Evolutionary conservation across 1,140 invertebrate species (phyloP).

Genomic region (Agrypnia vestita): DNA sequence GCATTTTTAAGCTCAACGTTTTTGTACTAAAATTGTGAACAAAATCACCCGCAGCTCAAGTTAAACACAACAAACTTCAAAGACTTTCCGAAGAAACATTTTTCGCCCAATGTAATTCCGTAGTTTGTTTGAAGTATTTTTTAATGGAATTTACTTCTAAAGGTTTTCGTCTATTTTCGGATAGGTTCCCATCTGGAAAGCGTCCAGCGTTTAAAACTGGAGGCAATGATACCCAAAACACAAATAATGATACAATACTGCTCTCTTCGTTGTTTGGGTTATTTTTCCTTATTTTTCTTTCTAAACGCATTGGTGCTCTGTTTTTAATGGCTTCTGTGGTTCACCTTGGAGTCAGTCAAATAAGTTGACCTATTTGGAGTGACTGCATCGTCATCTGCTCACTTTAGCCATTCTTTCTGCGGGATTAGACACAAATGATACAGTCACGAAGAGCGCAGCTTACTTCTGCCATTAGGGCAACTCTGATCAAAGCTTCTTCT

Average conservation of each 20-base stretch:
- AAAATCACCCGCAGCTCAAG: too few relatives aligned
- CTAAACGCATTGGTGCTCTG: neutral
- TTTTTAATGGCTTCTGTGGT: neutral
- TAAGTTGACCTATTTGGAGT: too few relatives aligned
- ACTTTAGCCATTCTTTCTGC: too few relatives aligned
- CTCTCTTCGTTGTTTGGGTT: neutral
- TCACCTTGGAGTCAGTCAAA: too few relatives aligned
- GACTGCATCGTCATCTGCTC: too few relatives aligned
- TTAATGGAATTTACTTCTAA: conserved; percentile 36
- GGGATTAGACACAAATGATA: too few relatives aligned
- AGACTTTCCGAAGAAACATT: neutral
- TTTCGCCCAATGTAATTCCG: conserved; percentile 22
- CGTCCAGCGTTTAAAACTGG: conserved; percentile 17
- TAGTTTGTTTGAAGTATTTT: conserved; percentile 38
- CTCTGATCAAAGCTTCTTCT: too few relatives aligned
- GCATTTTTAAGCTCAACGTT: too few relatives aligned
- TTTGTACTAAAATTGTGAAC: too few relatives aligned
- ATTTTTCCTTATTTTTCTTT: neutral
- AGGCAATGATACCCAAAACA: conserved; percentile 14
- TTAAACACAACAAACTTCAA: conserved; percentile 6
- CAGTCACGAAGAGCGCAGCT: too few relatives aligned
- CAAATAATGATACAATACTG: neutral
- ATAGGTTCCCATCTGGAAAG: conserved; percentile 33
- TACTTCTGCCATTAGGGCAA: too few relatives aligned
- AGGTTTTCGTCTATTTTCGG: conserved; percentile 37